Conservation (phyloP, 92 coral and sea anemone genomes). For the Hydrozoanthus gracilis region DNA sequence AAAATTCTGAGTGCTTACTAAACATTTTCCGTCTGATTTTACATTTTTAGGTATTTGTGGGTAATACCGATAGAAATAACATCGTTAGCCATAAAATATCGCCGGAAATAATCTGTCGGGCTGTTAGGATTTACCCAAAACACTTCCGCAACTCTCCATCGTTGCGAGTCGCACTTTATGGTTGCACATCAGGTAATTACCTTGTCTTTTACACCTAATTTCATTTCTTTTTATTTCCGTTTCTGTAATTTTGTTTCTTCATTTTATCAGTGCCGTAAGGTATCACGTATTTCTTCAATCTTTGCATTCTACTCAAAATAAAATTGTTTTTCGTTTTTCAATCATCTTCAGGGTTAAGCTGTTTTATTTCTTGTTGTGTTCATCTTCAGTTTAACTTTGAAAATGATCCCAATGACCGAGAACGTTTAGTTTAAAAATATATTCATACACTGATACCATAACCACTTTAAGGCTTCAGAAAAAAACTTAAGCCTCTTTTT, state of each 20-base stretch:
- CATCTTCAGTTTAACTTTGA: no score
- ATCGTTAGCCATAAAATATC: slow-evolving; percentile 1
- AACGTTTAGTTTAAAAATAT: no score
- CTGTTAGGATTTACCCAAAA: slow-evolving; percentile 10
- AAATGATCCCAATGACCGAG: no score
- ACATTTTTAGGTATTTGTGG: not conserved
- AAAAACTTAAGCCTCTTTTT: not conserved
- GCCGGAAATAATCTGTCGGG: slow-evolving; percentile 23
- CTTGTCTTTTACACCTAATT: not conserved
- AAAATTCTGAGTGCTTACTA: not conserved
- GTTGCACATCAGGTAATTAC: slow-evolving; percentile 31
- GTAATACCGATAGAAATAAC: not conserved
- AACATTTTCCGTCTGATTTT: not conserved
- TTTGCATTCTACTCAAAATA: no score
- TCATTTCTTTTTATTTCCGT: not conserved
- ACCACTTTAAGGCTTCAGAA: no score
- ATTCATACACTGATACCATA: no score
- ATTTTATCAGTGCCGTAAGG: not conserved
- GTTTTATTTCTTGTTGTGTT: no score
- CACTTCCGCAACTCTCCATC: not conserved
- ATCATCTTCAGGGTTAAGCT: no score
- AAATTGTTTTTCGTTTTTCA: no score
- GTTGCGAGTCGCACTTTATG: slow-evolving; percentile 20
- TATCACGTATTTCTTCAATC: no score
- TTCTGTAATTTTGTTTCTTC: not conserved